Conservation (phyloP, 2,888 invertebrate species). For the Zaprionus lineosus region DNA sequence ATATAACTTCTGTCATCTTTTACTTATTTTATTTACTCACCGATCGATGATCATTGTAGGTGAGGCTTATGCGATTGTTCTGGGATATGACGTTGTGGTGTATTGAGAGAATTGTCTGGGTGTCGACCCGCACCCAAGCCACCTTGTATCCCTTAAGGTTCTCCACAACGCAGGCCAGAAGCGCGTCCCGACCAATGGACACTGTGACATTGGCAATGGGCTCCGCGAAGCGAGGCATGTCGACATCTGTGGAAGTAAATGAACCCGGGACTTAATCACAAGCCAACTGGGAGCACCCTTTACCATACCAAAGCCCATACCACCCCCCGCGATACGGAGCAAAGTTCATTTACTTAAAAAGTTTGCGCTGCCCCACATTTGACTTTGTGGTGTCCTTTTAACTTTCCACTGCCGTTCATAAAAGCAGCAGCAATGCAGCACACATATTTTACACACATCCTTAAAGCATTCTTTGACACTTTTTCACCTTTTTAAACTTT, state of each 20-base stretch:
- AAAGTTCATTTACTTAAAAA: constrained; percentile 36
- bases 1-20: too few species aligned
- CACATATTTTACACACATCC: constrained; percentile 27
- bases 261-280: constrained; percentile 13
- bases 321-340: neutral
- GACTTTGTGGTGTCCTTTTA: constrained; percentile 21
- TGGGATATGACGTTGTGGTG: constrained; percentile 96
- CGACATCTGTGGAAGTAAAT: constrained; percentile 66
- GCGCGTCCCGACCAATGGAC: constrained; percentile 92
- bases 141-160: constrained; percentile 94
- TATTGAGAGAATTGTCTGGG: constrained; percentile 95
- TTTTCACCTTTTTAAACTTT: constrained; percentile 16
- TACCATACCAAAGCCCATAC: too few species aligned
- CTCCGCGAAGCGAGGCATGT: constrained; percentile 92
- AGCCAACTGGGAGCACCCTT: too few species aligned
- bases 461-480: constrained; percentile 40
- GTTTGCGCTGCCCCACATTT: constrained; percentile 39
- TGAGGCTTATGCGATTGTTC: constrained; percentile 92
- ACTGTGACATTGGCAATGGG: constrained; percentile 95
- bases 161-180: constrained; percentile 94
- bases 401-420: constrained; percentile 15
- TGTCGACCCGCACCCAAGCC: constrained; percentile 96
- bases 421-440: constrained; percentile 22
- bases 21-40: too few species aligned
- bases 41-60: constrained; percentile 94